Base-by-base conservation (phyloP, 2,113 vertebrate species). In the Eublepharis macularius region DNA sequence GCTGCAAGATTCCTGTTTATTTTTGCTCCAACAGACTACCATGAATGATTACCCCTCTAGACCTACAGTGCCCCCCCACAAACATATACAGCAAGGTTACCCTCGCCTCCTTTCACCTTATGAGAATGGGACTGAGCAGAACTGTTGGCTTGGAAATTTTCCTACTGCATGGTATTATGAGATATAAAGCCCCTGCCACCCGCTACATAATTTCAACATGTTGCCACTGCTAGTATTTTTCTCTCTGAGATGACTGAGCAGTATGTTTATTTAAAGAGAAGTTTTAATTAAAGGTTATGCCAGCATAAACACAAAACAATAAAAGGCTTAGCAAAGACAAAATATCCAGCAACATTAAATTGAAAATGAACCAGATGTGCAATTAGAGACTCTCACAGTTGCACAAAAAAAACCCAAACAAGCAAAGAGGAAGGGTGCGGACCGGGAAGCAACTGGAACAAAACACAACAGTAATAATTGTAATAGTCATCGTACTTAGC, bases 261-360 rank as follows among this genome's bases (percentile, higher is more conserved):
- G 47, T 4, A 13, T 41, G 21, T 29, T 32, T 32, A n/a, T 47
- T 69, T 43, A 41, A 21, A 32, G 0, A 0, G 26, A 87, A 16
- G 65, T 9, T 78, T 90, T 79, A 72, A 8, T 81, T 89, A 24
- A 2, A 74, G 45, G 39, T 82, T 83, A 70, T 7, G 54, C 39
- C 1, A 0, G 54, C 32, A 24, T 72, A 60, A 87, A 86, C 34
- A 68, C 63, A 83, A 87, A 63, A 83, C 70, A 85, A 60, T 36
- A 8, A 73, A 41, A 10, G n/a, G 76, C 14, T 86, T 73, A 24
- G 73, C 13, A 79, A 76, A 76, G 19, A 86, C 19, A 0, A 2
- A 87, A 24, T 39, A 86, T 45, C 70, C 74, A 29, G 16, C 54
- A 60, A 75, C 73, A 83, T 76, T 70, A 51, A 69, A 77, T 1